Base-by-base conservation (phyloP, 2,113 vertebrate species). In the Melanotaenia duboulayi region DNA sequence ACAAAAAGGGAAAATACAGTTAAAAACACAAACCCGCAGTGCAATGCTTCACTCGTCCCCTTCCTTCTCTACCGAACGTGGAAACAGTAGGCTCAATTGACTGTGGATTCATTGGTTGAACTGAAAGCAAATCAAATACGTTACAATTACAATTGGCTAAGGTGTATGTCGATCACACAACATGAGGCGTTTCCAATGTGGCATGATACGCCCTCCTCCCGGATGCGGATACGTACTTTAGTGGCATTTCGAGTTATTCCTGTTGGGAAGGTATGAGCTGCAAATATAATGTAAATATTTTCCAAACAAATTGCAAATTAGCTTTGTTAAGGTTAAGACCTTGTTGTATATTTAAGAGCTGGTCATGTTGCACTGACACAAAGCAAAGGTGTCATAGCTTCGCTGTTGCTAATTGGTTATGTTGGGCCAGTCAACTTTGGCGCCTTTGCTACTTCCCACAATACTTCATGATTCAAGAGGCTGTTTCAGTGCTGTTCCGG, bases 21-120 rank as follows among this genome's bases (percentile, higher is more conserved):
- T 35, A 73, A 80, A 64, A 83, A 59, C 67, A 90, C 84, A 14
- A 75, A 91, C 88, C 89, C 89, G 74, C 32, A 44, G 66, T 48
- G 62, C 46, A 79, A 80, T 72, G 46, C 74, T 63, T 87, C 82
- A 32, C 62, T 84, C 24, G 70, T 71, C 71, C 79, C 74, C 48
- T 80, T 80, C 74, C 69, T 74, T 85, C 80, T 84, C 84, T 63
- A 78, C 74, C 77, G 24, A 83, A 88, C 79, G 2, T 81, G 64
- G 48, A 78, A 74, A 28, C 22, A 32, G 22, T 57, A 58, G 0
- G 12, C 13, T 28, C 37, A 1, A 24, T 0, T 10, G 4, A 1
- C 0, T 20, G 9, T 0, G 25, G 2, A 2, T 3, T 55, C 50
- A 91, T 91, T 91, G 90, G 91, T 54, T 42, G 28, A 81, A 1